Evolutionary conservation across 1,140 invertebrate genomes (phyloP).

Genomic region (Drosophila willistoni): DNA sequence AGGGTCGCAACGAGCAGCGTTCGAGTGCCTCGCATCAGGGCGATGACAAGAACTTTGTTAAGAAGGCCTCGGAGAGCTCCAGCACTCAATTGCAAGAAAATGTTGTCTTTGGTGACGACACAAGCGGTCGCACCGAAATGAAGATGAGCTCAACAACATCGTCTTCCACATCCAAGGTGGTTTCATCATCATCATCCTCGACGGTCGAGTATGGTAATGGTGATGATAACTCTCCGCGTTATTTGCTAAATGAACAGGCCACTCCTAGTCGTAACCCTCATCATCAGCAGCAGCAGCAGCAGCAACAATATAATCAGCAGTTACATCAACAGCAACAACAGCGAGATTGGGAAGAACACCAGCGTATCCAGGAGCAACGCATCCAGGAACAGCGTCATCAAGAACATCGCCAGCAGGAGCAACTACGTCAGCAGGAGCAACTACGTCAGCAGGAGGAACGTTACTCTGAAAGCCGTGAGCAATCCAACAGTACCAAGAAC

Average conservation of each 20-base stretch:
- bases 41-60: constrained; percentile 86
- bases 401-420: constrained; percentile 43
- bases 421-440: constrained; percentile 46
- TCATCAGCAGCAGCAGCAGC: constrained; percentile 30
- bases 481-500: constrained; percentile 65
- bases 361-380: constrained; percentile 40
- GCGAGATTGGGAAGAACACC: constrained; percentile 39
- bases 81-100: constrained; percentile 86
- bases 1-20: constrained; percentile 85
- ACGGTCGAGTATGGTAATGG: constrained; percentile 64
- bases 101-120: constrained; percentile 84
- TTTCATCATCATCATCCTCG: constrained; percentile 73
- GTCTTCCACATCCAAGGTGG: constrained; percentile 67
- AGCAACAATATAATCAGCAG: constrained; percentile 39
- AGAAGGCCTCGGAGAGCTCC: constrained; percentile 84
- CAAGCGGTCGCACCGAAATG: constrained; percentile 80
- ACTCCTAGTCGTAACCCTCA: background rate
- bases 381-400: constrained; percentile 27
- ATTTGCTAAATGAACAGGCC: constrained; percentile 51
- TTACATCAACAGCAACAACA: constrained; percentile 29
- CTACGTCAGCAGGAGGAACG: constrained; percentile 52
- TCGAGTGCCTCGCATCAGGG: constrained; percentile 85
- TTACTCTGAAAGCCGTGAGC: constrained; percentile 65
- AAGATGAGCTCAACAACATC: constrained; percentile 76
- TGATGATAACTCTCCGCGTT: constrained; percentile 46